A percentile compares a stretch with the other conserved stretches of the same genome.
Conservation (phyloP, 2,797 vertebrate species). For the Phoeniculus purpureus region DNA sequence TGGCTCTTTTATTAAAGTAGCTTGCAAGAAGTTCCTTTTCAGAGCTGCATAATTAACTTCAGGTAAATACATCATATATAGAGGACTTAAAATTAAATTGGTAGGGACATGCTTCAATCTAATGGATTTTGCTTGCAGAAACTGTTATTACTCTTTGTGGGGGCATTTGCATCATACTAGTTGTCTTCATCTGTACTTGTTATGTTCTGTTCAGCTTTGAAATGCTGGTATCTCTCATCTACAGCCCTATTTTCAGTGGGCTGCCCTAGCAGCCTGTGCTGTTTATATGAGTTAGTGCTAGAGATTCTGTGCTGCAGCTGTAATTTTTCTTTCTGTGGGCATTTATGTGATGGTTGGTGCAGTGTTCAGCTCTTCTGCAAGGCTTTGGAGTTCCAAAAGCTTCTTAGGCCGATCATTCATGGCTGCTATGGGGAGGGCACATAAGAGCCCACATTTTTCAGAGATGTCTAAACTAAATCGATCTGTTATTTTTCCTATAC, state of each 20-base stretch:
- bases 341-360: fast-evolving
- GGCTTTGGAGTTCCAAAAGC: not conserved
- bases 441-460: not conserved
- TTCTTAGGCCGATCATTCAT: not conserved
- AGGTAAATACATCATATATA: not conserved
- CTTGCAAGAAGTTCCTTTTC: not conserved
- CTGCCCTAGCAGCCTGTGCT: not conserved
- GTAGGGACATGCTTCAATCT: not conserved
- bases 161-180: not conserved
- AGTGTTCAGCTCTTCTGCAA: fast-evolving
- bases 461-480: not conserved
- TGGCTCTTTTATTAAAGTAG: not conserved
- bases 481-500: not conserved
- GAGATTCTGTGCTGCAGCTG: not conserved
- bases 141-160: not conserved
- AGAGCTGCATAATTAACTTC: not conserved
- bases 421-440: not conserved
- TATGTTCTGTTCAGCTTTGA: not conserved
- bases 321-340: not conserved
- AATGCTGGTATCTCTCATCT: not conserved
- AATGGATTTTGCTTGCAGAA: not conserved
- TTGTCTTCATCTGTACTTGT: not conserved
- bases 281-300: not conserved
- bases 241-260: not conserved
- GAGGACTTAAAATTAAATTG: not conserved